These are phyloP conservation scores for Gymnocypris eckloni DNA, from an alignment of 2,797 vertebrate genomes.

Conservation along the genomic window DNA sequence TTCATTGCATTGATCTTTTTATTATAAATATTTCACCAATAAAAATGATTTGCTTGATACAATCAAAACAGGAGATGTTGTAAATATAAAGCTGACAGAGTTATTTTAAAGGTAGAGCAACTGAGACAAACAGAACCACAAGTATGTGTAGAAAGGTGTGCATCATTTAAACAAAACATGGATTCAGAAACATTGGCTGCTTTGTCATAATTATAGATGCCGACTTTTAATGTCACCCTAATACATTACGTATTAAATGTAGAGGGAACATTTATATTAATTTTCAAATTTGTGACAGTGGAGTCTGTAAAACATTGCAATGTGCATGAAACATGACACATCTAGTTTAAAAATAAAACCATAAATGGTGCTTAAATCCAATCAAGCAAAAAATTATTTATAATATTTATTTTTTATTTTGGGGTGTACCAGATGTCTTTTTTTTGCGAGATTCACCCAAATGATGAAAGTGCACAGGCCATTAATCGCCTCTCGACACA, in stretches of 20 bases:
- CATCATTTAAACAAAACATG: constrained; percentile 11
- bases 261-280: constrained; percentile 42
- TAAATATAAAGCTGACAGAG: constrained; percentile 67
- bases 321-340: neutral
- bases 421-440: neutral
- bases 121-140: constrained; percentile 22
- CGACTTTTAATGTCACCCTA: constrained; percentile 41
- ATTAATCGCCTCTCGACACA: neutral
- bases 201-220: constrained; percentile 38
- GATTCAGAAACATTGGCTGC: constrained; percentile 1
- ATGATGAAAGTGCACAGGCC: neutral
- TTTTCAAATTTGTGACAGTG: constrained; percentile 30
- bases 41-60: constrained; percentile 65
- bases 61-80: constrained; percentile 55
- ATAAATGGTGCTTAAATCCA: neutral
- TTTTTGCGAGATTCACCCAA: neutral
- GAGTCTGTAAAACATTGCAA: too few relatives aligned
- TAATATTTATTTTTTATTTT: neutral
- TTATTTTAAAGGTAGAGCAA: constrained; percentile 48
- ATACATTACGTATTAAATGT: constrained; percentile 39
- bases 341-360: too few relatives aligned
- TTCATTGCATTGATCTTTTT: constrained; percentile 80
- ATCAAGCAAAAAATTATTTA: neutral
- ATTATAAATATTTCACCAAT: constrained; percentile 83
- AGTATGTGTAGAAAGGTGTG: neutral